Conservation (phyloP, 2,888 invertebrate genomes). For the Agrochola lota region DNA sequence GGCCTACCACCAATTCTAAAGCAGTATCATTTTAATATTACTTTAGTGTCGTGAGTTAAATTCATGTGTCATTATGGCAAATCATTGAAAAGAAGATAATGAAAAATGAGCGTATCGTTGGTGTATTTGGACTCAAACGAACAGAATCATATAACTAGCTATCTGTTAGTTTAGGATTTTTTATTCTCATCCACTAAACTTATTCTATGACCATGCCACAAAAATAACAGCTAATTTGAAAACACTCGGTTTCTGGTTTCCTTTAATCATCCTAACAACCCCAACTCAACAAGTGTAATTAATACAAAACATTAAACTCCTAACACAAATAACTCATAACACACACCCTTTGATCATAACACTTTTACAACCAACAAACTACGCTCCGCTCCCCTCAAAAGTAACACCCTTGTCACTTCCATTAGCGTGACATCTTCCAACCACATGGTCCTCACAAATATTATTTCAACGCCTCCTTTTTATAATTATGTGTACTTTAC, state of each 20-base stretch:
- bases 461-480: constrained; percentile 85
- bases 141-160: background rate
- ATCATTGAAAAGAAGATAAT: background rate
- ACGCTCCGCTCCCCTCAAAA: constrained; percentile 37
- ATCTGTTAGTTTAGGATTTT: background rate
- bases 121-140: too few species aligned
- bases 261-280: constrained; percentile 12
- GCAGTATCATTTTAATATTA: too few species aligned
- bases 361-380: constrained; percentile 46
- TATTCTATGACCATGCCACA: background rate
- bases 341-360: constrained; percentile 54
- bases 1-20: too few species aligned
- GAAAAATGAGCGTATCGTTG: background rate
- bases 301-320: constrained; percentile 32
- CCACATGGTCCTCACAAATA: constrained; percentile 83
- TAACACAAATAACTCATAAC: constrained; percentile 37
- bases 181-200: background rate
- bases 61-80: background rate
- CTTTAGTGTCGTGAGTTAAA: background rate
- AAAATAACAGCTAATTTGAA: background rate
- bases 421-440: constrained; percentile 65
- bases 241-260: background rate
- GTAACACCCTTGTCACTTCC: constrained; percentile 71
- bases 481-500: constrained; percentile 77
- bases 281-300: constrained; percentile 19